phyloP scores from a whole-genome alignment of 1,140 invertebrate genomes.

The Lordiphosa collinella region DNA sequence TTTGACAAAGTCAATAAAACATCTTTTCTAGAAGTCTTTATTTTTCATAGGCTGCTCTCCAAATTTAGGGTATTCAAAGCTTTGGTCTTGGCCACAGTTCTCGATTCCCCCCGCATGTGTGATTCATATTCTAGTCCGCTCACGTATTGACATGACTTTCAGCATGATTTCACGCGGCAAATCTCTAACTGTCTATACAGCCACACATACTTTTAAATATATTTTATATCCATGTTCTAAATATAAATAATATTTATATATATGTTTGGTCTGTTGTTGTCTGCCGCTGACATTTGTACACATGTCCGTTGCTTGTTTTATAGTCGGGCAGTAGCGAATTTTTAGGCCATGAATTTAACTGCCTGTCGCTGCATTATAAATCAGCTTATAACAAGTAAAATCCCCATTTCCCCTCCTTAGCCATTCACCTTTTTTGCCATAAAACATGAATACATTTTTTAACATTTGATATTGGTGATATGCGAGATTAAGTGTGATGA shows the following conservation, averaged over 20 bases:
- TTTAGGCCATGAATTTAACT: constrained; percentile 35
- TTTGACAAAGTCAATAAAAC: too few species aligned
- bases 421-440: constrained; percentile 7
- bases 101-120: constrained; percentile 1
- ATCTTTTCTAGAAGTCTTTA: too few species aligned
- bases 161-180: constrained; percentile 35
- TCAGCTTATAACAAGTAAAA: constrained; percentile 40
- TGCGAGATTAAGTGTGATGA: constrained; percentile 60
- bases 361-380: constrained; percentile 47
- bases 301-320: constrained; percentile 44
- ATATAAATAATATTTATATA: constrained; percentile 1
- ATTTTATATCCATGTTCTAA: constrained; percentile 8
- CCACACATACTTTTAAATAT: background rate
- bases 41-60: too few species aligned
- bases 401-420: background rate
- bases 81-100: too few species aligned
- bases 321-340: constrained; percentile 22
- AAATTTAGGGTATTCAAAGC: too few species aligned
- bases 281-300: constrained; percentile 43
- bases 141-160: constrained; percentile 53
- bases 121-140: constrained; percentile 32
- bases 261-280: constrained; percentile 3
- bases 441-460: constrained; percentile 46
- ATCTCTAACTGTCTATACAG: constrained; percentile 36
- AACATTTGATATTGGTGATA: constrained; percentile 19